Conservation (phyloP, 2,113 vertebrate species). For the Engraulis encrasicolus region DNA sequence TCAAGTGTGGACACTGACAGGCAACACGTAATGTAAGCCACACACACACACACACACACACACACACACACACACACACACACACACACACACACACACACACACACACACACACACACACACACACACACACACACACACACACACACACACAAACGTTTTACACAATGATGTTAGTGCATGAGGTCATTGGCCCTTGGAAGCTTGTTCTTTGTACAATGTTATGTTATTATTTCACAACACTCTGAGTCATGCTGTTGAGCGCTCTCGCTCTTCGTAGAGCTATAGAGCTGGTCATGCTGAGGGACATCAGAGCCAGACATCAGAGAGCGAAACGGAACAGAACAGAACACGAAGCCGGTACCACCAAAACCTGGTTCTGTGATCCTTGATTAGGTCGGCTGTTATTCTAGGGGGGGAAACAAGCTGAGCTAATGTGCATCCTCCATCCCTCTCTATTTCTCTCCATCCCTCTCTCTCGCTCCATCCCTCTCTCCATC, state of each 20-base stretch:
- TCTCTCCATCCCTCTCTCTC: no score
- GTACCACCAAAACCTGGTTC: not conserved
- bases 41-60: no score
- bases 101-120: no score
- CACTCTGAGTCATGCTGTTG: not conserved
- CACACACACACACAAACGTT: no score
- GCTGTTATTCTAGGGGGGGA: not conserved
- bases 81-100: no score
- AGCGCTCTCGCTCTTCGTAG: no score
- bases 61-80: no score
- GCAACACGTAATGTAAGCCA: no score
- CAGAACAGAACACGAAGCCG: not conserved
- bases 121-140: no score
- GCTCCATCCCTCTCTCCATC: no score
- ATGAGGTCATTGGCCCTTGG: not conserved
- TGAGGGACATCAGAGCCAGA: not conserved
- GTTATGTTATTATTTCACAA: not conserved
- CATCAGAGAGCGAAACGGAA: not conserved
- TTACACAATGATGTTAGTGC: not conserved
- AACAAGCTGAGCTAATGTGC: slow-evolving; percentile 8
- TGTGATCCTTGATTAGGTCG: not conserved
- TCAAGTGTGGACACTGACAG: not conserved
- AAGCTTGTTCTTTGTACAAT: not conserved
- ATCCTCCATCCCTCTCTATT: no score
- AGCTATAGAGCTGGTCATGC: not conserved